These are phyloP conservation scores for rat (Rattus norvegicus) DNA, from an alignment of 2,113 vertebrate species.

Conservation along the genomic window DNA sequence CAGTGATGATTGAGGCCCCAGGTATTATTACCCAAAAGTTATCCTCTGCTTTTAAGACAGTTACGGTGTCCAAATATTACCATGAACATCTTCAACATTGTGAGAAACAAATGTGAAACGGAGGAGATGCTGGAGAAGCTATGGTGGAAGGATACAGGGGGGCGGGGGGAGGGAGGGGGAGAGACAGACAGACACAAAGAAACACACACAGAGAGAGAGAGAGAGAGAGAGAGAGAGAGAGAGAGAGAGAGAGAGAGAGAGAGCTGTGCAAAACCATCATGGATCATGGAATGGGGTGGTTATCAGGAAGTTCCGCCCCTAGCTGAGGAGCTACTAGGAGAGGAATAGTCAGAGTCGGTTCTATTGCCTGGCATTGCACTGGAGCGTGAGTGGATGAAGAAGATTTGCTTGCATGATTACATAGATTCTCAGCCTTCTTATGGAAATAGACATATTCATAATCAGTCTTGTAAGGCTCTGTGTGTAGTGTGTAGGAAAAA, in stretches of 20 bases:
- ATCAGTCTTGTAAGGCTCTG: not conserved
- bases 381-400: not conserved
- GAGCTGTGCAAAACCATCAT: not conserved
- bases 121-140: not conserved
- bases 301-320: not conserved
- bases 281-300: not conserved
- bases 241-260: too few relatives aligned
- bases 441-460: not conserved
- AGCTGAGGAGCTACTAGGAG: not conserved
- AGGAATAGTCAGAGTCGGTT: not conserved
- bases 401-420: not conserved
- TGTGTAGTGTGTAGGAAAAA: not conserved
- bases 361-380: not conserved
- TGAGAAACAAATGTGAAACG: not conserved
- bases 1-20: not conserved
- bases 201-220: not conserved
- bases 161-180: not conserved
- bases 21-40: not conserved
- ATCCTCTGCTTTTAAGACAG: conserved; percentile 31
- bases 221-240: not conserved
- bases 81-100: not conserved
- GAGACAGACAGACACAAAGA: not conserved
- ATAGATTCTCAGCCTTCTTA: not conserved
- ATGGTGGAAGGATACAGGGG: not conserved
- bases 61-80: not conserved